Evolutionary conservation across 2,888 invertebrate genomes (phyloP).

Genomic region (Hirudinaria manillensis): DNA sequence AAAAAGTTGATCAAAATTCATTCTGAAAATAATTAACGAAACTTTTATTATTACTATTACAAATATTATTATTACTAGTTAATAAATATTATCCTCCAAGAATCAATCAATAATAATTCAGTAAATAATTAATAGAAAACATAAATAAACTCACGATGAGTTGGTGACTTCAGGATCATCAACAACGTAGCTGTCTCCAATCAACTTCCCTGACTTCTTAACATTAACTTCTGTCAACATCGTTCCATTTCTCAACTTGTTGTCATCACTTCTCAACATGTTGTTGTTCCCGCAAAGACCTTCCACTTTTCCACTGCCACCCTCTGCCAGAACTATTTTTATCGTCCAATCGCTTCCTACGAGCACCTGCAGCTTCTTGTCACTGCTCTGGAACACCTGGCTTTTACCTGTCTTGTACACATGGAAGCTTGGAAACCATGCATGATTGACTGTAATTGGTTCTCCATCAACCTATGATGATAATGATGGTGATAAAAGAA

Average conservation of each 20-base stretch:
- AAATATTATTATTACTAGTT: too few species aligned
- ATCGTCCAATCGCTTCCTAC: not conserved
- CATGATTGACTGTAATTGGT: not conserved
- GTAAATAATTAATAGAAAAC: too few species aligned
- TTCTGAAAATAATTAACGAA: too few species aligned
- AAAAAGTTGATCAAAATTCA: too few species aligned
- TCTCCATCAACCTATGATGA: not conserved
- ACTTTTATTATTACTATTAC: too few species aligned
- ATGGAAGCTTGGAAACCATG: not conserved
- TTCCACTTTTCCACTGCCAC: not conserved
- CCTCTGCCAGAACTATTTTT: not conserved
- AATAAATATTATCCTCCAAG: too few species aligned
- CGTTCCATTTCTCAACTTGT: not conserved
- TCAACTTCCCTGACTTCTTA: constrained; percentile 2
- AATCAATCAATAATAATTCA: too few species aligned
- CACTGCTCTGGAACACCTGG: not conserved
- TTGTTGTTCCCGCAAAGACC: constrained; percentile 9
- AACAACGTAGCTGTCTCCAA: constrained; percentile 16
- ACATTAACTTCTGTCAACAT: not conserved
- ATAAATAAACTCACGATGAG: not conserved
- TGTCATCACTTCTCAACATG: not conserved
- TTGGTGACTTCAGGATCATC: not conserved
- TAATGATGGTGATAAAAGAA: too few species aligned
- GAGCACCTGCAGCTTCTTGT: not conserved
- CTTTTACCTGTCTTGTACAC: not conserved